phyloP scores from a whole-genome alignment of 2,797 vertebrate genomes.

The Pseudochirops cupreus region DNA sequence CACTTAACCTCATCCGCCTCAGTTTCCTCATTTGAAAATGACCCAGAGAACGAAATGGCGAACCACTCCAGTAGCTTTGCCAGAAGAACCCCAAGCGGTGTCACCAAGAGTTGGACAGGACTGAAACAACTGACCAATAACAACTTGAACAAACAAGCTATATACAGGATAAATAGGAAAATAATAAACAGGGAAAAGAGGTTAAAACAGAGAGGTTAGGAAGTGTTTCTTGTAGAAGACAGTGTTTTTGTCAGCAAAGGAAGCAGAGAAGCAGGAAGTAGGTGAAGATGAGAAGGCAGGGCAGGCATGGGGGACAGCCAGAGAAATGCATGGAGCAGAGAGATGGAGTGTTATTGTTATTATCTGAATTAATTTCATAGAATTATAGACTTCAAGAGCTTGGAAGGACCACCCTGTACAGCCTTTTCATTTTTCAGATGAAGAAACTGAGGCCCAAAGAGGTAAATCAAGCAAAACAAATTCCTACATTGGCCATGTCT shows the following conservation, averaged over 20 bases:
- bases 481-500: neutral
- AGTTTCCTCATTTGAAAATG: neutral
- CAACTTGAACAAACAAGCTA: neutral
- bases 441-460: neutral
- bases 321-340: neutral
- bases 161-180: neutral
- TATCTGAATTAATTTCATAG: neutral
- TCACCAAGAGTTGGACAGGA: neutral
- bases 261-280: neutral
- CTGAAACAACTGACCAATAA: neutral
- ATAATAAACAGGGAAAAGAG: neutral
- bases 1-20: neutral
- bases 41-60: neutral
- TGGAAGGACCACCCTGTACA: neutral
- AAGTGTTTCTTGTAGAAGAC: neutral
- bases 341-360: neutral
- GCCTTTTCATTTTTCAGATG: neutral
- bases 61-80: neutral
- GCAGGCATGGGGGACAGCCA: neutral
- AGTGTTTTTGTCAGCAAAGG: neutral
- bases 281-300: neutral
- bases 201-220: neutral
- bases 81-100: neutral
- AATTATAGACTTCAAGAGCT: neutral
- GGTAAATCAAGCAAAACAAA: neutral